phyloP scores from a whole-genome alignment of 1,140 invertebrate species.

The Penaeus indicus region DNA sequence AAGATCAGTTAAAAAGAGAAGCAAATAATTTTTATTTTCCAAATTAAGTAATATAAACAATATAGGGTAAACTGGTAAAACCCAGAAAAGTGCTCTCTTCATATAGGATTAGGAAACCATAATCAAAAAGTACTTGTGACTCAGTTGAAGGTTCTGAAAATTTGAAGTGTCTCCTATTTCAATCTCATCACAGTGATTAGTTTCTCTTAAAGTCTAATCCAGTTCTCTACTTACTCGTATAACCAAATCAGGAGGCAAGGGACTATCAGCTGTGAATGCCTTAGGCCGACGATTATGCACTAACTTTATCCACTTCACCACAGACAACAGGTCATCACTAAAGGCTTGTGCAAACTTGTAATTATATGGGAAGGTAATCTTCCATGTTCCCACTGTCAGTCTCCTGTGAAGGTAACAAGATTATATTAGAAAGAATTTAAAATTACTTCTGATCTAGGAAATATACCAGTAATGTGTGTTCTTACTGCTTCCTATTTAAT shows the following conservation, averaged over 20 bases:
- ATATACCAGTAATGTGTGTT: no score
- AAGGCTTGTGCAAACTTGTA: conserved; percentile 95
- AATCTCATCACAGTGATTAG: no score
- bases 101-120: no score
- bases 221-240: conserved; percentile 79
- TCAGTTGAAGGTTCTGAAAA: no score
- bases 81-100: no score
- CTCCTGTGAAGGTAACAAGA: conserved; percentile 67
- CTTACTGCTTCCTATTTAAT: no score
- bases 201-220: background rate
- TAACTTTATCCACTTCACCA: conserved; percentile 93
- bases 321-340: conserved; percentile 88
- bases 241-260: conserved; percentile 86
- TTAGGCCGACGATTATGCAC: conserved; percentile 82
- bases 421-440: background rate
- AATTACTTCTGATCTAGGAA: background rate
- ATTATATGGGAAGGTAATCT: conserved; percentile 89
- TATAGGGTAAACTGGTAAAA: no score
- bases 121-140: no score
- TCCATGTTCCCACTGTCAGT: conserved; percentile 79
- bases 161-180: no score
- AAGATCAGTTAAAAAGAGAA: no score
- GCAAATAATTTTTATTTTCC: no score
- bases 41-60: no score
- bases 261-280: conserved; percentile 77